Evolutionary conservation across 1,140 invertebrate genomes (phyloP).

Genomic region (Hypsibius dujardini): DNA sequence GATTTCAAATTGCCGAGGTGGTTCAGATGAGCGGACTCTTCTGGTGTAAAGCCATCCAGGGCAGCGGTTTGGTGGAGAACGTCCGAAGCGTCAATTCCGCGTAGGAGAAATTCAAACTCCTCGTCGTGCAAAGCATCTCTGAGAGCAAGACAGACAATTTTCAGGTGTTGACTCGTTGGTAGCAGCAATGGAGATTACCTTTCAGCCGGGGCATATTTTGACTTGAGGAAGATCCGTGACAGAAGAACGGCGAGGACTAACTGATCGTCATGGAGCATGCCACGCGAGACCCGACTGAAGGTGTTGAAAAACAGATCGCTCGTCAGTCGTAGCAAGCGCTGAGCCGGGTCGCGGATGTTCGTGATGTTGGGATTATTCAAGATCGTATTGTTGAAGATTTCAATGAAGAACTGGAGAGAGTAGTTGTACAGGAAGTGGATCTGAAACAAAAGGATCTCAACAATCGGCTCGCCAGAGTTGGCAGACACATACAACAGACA

Average conservation of each 20-base stretch:
- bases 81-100: conserved; percentile 63
- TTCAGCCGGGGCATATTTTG: conserved; percentile 4
- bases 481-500: too few species aligned
- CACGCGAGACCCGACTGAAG: conserved; percentile 67
- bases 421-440: conserved; percentile 98
- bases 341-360: conserved; percentile 58
- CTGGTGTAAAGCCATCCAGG: conserved; percentile 51
- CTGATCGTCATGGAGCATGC: conserved; percentile 92
- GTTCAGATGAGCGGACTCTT: conserved; percentile 22
- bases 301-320: conserved; percentile 58
- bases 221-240: conserved; percentile 73
- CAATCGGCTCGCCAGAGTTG: too few species aligned
- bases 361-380: conserved; percentile 58
- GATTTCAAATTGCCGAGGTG: conserved; percentile 27
- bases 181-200: conserved; percentile 11
- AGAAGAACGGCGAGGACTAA: conserved; percentile 81
- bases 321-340: conserved; percentile 67
- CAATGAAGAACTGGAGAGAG: conserved; percentile 94
- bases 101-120: conserved; percentile 83
- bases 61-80: conserved; percentile 50
- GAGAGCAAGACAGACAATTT: conserved; percentile 30
- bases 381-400: conserved; percentile 82
- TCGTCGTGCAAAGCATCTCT: conserved; percentile 65
- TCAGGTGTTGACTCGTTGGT: background rate
- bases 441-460: conserved; percentile 31